phyloP scores from a whole-genome alignment of 2,888 invertebrate genomes.

The Drosophila incognita region DNA sequence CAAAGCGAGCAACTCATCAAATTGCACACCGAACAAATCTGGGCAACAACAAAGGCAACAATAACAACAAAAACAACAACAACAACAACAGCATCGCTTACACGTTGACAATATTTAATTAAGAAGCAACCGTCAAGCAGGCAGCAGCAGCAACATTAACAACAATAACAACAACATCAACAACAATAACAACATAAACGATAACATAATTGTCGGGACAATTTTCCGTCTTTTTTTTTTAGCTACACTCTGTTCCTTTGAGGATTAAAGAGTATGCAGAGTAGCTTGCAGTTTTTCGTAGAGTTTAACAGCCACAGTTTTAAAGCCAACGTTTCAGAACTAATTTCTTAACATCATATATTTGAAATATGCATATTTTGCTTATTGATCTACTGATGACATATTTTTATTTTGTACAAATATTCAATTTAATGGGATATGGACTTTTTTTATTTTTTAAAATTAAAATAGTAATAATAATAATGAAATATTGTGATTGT shows the following conservation, averaged over 20 bases:
- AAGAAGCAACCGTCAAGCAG: constrained; percentile 45
- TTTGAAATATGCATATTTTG: background rate
- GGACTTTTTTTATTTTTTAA: background rate
- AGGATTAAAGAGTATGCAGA: background rate
- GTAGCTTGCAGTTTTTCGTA: background rate
- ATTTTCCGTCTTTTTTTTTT: constrained; percentile 15
- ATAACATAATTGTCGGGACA: constrained; percentile 48
- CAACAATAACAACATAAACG: constrained; percentile 35
- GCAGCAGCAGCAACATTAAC: constrained; percentile 26
- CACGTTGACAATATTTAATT: constrained; percentile 79
- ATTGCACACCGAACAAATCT: constrained; percentile 45
- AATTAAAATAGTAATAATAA: no score
- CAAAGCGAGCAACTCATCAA: constrained; percentile 60
- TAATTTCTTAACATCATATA: background rate
- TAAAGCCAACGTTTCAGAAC: background rate
- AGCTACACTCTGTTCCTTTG: background rate
- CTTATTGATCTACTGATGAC: background rate
- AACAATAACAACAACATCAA: constrained; percentile 23
- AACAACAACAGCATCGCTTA: constrained; percentile 31
- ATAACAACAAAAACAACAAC: constrained; percentile 27
- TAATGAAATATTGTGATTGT: background rate
- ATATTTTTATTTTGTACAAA: background rate
- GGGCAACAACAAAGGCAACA: constrained; percentile 35
- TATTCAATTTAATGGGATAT: background rate
- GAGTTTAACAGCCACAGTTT: background rate